Evolutionary conservation across 37 sponge, comb jelly and placozoan genomes (phyloP).

Genomic region (Mnemiopsis leidyi): DNA sequence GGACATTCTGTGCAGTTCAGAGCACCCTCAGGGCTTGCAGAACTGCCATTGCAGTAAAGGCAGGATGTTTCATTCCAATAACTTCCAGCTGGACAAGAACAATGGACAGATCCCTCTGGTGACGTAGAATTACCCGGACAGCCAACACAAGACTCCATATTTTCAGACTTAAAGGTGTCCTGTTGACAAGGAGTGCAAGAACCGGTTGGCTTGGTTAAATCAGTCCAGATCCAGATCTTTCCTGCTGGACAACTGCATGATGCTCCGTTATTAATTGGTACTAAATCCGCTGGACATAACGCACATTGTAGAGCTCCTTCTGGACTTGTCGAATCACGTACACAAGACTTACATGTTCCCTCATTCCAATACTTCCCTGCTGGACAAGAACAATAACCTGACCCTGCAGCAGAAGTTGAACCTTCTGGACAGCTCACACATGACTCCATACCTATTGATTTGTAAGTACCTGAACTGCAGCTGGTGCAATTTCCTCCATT

Average conservation of each 20-base stretch:
- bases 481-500: too few relatives aligned
- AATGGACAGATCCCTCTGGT: not conserved
- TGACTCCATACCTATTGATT: too few relatives aligned
- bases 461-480: too few relatives aligned
- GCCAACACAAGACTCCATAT: not conserved
- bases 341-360: not conserved
- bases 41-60: not conserved
- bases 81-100: not conserved
- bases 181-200: not conserved
- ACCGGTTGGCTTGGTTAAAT: not conserved
- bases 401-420: not conserved
- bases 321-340: not conserved
- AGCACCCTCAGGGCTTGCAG: not conserved
- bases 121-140: not conserved
- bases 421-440: not conserved
- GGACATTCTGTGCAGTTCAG: not conserved
- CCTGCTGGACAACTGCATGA: not conserved
- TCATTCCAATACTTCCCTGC: not conserved
- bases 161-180: not conserved
- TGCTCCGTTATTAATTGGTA: not conserved
- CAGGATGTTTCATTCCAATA: not conserved
- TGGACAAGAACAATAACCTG: not conserved
- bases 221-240: not conserved
- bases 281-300: not conserved
- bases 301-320: not conserved